Base-by-base conservation (phyloP, 1,140 invertebrate genomes). In the Penaeus japonicus region DNA sequence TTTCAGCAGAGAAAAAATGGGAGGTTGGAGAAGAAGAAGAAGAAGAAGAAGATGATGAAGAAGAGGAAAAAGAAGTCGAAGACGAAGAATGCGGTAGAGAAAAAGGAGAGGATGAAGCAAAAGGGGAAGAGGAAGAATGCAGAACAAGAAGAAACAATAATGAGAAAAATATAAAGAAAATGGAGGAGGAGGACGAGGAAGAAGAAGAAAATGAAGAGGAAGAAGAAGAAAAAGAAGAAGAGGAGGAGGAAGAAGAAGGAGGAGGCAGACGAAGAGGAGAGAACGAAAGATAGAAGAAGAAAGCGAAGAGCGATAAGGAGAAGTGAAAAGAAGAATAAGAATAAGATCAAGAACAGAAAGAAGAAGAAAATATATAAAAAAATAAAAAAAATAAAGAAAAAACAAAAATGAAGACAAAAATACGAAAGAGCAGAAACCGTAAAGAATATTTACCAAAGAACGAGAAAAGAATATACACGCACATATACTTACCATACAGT, bases 301-400 rank as follows among this genome's bases (percentile, higher is more conserved):
- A 35, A 3, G 22, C 4, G 55, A 30, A 62, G 55, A 62, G 5
- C 1, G 47, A 82, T 10, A 30, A 54, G 24, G 15, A 15, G n/a
- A 47, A 30, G 79, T 57, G 57, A 81, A 81, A 57, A 81, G 35
- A 59, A 54, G 22, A 80, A 55, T n/a, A n/a, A n/a, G n/a, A n/a
- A n/a, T n/a, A n/a, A n/a, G n/a, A n/a, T n/a, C n/a, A n/a, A n/a
- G n/a, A n/a, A n/a, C n/a, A n/a, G n/a, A n/a, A n/a, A n/a, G n/a
- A n/a, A n/a, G n/a, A n/a, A n/a, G n/a, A n/a, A n/a, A n/a, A n/a
- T n/a, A n/a, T n/a, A n/a, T n/a, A n/a, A n/a, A n/a, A n/a, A n/a
- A n/a, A n/a, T n/a, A n/a, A n/a, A n/a, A n/a, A n/a, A n/a, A n/a
- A n/a, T n/a, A n/a, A n/a, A n/a, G n/a, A n/a, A n/a, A n/a, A n/a